Conservation (phyloP, 2,888 invertebrate species). For the Stenurella melanura region DNA sequence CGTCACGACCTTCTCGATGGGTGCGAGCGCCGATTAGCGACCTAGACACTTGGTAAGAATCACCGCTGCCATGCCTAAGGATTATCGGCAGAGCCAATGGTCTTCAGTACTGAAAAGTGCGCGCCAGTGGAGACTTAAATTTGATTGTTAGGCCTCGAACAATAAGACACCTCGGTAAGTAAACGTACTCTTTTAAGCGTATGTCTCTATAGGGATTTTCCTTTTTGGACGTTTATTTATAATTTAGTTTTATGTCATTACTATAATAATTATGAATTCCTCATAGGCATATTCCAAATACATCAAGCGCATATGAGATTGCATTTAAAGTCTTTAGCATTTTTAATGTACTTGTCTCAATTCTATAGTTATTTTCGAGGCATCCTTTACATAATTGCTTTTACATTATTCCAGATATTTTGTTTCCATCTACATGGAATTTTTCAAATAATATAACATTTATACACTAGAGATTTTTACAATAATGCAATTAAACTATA, state of each 20-base stretch:
- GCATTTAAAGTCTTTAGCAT: not conserved
- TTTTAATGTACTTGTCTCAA: not conserved
- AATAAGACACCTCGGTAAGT: constrained; percentile 46
- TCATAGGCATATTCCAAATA: not conserved
- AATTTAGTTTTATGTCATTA: not conserved
- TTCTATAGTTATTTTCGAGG: too few relatives aligned
- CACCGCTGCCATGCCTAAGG: constrained; percentile 28
- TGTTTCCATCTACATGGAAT: too few relatives aligned
- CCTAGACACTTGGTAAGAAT: constrained; percentile 56
- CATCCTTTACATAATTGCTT: too few relatives aligned
- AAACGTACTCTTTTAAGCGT: constrained; percentile 30
- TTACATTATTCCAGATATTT: too few relatives aligned
- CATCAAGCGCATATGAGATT: too few relatives aligned
- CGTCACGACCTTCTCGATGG: constrained; percentile 56
- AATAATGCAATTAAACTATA: too few relatives aligned
- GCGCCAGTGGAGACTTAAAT: constrained; percentile 50
- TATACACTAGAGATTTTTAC: too few relatives aligned
- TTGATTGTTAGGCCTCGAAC: constrained; percentile 45
- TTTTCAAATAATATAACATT: too few relatives aligned
- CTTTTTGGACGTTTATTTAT: not conserved
- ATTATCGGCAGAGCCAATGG: constrained; percentile 42
- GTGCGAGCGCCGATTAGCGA: constrained; percentile 46
- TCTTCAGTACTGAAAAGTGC: constrained; percentile 54
- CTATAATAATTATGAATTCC: not conserved
- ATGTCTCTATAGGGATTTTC: not conserved